phyloP scores from a whole-genome alignment of 2,113 vertebrate species.

The Mus spicilegus region DNA sequence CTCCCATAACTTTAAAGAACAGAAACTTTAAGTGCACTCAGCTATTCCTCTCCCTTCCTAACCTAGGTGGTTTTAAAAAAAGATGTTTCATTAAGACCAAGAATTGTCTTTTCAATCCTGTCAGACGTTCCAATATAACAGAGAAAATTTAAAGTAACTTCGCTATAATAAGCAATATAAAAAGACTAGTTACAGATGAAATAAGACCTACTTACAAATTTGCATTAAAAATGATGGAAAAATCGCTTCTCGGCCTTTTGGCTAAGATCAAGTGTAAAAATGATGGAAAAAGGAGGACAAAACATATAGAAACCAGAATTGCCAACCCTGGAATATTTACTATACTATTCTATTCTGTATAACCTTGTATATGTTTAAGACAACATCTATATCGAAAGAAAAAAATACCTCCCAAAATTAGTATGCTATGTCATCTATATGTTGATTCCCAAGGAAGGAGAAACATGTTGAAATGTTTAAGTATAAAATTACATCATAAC shows the following conservation, averaged over 20 bases:
- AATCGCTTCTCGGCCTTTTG: background rate
- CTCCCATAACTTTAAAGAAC: background rate
- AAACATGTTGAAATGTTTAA: background rate
- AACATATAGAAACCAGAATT: background rate
- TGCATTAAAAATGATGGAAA: slow-evolving; percentile 39
- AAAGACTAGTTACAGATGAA: slow-evolving; percentile 11
- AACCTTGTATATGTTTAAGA: background rate
- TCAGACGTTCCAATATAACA: background rate
- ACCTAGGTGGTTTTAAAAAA: background rate
- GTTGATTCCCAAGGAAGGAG: background rate
- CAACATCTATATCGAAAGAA: background rate
- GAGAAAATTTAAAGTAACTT: slow-evolving; percentile 37
- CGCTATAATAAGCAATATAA: background rate
- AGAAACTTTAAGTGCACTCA: background rate
- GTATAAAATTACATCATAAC: background rate
- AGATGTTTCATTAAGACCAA: background rate
- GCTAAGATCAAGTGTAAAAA: background rate
- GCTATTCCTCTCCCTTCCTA: background rate
- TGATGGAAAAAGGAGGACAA: background rate
- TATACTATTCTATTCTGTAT: background rate
- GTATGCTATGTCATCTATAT: background rate
- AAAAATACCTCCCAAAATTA: background rate
- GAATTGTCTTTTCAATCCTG: background rate
- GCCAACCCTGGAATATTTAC: background rate
- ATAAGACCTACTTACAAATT: background rate